Conservation (phyloP, 1,140 invertebrate species). For the Vollenhovia emeryi region DNA sequence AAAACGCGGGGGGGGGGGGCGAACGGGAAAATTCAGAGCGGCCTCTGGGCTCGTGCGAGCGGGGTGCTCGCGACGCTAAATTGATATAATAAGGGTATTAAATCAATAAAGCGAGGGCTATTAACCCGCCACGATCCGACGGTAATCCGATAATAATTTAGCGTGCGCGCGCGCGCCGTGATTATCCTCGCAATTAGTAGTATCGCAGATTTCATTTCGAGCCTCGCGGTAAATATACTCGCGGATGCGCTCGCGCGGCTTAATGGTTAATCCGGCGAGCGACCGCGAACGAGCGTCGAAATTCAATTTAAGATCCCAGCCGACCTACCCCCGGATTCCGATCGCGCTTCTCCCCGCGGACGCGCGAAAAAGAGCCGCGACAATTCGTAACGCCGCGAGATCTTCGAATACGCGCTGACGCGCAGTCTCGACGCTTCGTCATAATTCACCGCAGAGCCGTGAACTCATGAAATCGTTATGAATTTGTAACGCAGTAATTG, state of each 20-base stretch:
- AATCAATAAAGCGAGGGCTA: conserved; percentile 27
- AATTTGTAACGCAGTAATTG: conserved; percentile 38
- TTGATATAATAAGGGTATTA: conserved; percentile 21
- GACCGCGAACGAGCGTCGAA: not conserved
- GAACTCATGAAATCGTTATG: conserved; percentile 30
- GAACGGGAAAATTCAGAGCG: no score
- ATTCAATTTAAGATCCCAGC: not conserved
- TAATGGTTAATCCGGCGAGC: not conserved
- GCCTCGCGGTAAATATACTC: conserved; percentile 25
- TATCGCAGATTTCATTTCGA: conserved; percentile 39
- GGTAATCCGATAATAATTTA: conserved; percentile 51
- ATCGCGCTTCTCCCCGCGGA: not conserved
- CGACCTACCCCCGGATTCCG: not conserved
- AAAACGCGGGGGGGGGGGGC: conserved; percentile 35
- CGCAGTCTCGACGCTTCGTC: not conserved
- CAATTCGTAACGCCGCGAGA: not conserved
- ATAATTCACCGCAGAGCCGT: not conserved
- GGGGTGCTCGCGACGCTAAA: not conserved
- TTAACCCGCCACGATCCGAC: conserved; percentile 26
- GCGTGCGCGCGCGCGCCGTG: no score
- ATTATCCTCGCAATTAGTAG: conserved; percentile 23
- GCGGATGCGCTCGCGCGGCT: not conserved
- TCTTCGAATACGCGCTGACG: not conserved
- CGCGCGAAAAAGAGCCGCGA: no score
- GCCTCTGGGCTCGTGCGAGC: not conserved